Percentiles rank a stretch among this genome's conserved stretches.
Conservation (phyloP, 2,797 vertebrate species). For the Phoxinus dragarum region DNA sequence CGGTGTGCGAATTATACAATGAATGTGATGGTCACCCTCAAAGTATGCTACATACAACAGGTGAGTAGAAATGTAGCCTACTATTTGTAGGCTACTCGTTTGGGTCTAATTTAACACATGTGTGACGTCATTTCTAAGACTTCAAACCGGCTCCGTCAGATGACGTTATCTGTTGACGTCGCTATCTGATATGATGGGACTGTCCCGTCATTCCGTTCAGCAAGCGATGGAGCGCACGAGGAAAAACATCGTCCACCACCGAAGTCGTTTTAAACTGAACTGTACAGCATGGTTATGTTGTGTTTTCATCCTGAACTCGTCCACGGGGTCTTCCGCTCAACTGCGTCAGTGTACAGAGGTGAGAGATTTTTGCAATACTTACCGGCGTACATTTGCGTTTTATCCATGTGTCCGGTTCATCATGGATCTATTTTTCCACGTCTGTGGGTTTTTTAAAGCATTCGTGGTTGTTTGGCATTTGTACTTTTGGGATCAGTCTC, state of each 20-base stretch:
- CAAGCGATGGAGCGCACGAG: constrained; percentile 35
- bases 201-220: neutral
- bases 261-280: constrained; percentile 18
- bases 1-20: neutral
- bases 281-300: constrained; percentile 44
- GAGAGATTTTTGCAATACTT: constrained; percentile 58
- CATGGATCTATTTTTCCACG: neutral
- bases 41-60: neutral
- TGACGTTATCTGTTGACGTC: neutral
- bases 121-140: constrained; percentile 19
- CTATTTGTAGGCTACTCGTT: neutral
- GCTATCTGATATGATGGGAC: constrained; percentile 23
- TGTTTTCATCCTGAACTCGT: constrained; percentile 70
- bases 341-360: constrained; percentile 78
- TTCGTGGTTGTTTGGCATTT: neutral
- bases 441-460: neutral
- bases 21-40: neutral
- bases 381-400: neutral
- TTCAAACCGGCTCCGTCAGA: constrained; percentile 14
- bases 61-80: neutral
- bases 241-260: constrained; percentile 15
- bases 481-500: neutral
- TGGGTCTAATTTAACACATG: neutral
- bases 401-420: neutral
- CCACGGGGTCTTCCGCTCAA: constrained; percentile 59